A percentile compares a stretch with the other conserved stretches of the same genome.
These are phyloP conservation scores for Sphyrna mokarran DNA, from an alignment of 2,113 vertebrate species.

Conservation along the genomic window DNA sequence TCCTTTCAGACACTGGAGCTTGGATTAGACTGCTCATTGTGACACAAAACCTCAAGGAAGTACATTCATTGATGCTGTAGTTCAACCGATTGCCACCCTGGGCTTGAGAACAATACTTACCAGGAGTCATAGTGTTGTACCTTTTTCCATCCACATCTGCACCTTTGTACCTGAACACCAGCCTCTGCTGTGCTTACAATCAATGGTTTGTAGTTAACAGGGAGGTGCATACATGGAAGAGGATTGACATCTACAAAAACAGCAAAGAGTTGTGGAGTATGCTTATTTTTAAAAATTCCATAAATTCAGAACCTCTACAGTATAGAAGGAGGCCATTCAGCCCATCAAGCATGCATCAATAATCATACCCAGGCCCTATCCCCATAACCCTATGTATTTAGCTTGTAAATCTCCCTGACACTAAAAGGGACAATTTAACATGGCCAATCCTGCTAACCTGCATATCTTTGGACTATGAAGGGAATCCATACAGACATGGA, in stretches of 20 bases:
- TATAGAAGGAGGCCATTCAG: too few species aligned
- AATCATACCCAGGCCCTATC: too few species aligned
- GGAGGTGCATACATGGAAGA: conserved; percentile 8
- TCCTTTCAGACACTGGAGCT: not conserved
- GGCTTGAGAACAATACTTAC: not conserved
- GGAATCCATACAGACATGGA: too few species aligned
- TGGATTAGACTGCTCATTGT: not conserved
- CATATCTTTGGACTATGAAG: too few species aligned
- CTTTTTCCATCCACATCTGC: not conserved
- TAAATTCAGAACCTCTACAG: too few species aligned
- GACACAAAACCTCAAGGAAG: not conserved
- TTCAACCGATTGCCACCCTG: not conserved
- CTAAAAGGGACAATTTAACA: too few species aligned
- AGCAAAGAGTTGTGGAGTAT: not conserved
- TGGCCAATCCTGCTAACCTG: too few species aligned
- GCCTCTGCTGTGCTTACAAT: not conserved
- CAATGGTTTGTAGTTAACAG: not conserved
- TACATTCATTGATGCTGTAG: not conserved
- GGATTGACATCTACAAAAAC: not conserved
- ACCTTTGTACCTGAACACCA: not conserved
- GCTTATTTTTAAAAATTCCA: not conserved
- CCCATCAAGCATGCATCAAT: too few species aligned
- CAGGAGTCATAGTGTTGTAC: not conserved
- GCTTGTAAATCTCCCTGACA: too few species aligned
- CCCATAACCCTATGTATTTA: too few species aligned